Evolutionary conservation across 2,888 invertebrate genomes (phyloP).

Genomic region (Prenolepis imparis): DNA sequence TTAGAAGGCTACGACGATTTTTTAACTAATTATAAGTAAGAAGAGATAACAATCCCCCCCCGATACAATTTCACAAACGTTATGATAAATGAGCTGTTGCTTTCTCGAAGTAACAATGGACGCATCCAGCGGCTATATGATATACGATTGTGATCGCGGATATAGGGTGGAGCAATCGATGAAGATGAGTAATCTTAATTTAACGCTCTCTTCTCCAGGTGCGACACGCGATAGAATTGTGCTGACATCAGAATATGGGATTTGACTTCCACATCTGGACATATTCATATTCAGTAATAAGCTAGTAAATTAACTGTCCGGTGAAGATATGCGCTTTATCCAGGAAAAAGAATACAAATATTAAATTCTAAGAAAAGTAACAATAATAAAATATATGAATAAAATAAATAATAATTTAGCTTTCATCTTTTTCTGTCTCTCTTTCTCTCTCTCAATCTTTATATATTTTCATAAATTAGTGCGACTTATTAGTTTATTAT

Average conservation of each 20-base stretch:
- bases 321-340: not conserved
- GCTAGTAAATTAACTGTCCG: not conserved
- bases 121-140: not conserved
- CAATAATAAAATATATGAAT: not conserved
- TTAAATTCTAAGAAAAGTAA: constrained; percentile 6
- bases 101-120: constrained; percentile 44
- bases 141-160: constrained; percentile 32
- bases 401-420: not conserved
- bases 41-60: constrained; percentile 16
- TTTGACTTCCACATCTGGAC: not conserved
- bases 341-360: not conserved
- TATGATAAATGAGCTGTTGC: constrained; percentile 28
- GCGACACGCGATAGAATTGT: constrained; percentile 25
- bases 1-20: not conserved
- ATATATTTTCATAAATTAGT: not conserved
- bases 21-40: constrained; percentile 12
- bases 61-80: constrained; percentile 24
- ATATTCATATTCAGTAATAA: not conserved
- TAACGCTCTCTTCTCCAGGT: constrained; percentile 30
- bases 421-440: too few species aligned
- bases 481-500: not conserved
- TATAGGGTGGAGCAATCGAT: constrained; percentile 19
- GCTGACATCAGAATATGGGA: not conserved
- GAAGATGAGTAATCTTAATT: constrained; percentile 53
- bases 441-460: not conserved